Base-by-base conservation (phyloP, 2,888 invertebrate genomes). In the Diarsia dahlii region DNA sequence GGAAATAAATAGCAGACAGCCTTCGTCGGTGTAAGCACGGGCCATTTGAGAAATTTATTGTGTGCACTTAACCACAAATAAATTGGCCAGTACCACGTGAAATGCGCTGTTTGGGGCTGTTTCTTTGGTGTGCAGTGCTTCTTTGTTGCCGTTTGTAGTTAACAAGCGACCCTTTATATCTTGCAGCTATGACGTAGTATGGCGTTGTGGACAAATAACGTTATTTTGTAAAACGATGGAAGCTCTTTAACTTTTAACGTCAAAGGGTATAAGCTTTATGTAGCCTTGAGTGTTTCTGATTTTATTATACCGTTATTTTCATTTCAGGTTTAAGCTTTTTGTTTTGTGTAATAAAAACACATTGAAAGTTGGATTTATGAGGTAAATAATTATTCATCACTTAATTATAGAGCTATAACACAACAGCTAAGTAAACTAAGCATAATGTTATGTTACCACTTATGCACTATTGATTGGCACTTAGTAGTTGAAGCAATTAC, bases 1-100 rank as follows among this genome's bases (percentile, higher is more conserved):
- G 93, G 91, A 94, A 94, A 96, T 96, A 96, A 95, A 96, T 95
- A 95, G 94, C 95, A 91, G 92, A 93, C 95, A 93, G 93, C 93
- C 93, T 92, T 93, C 93, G 93, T 92, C 91, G 93, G 91, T 92
- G 92, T 94, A 94, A 95, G 95, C 93, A 93, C 94, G 95, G 94
- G 92, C 95, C 95, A 95, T 96, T 96, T 95, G 94, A 95, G 95
- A 95, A 96, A 96, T 95, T 95, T 96, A 96, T 95, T 92, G 96
- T 94, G 95, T 94, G 95, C 95, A 95, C 95, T 96, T 96, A 95
- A 95, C 95, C 95, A 93, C 95, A 95, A 95, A 96, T 96, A 96
- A 95, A 95, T 96, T 95, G 95, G 94, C 91, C 91, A 89, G 91
- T 91, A 91, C 93, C 93, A 93, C 93, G 94, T 93, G 94, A 94